Conservation (phyloP, 2,797 vertebrate species). For the Hapalemur alaotrensis region DNA sequence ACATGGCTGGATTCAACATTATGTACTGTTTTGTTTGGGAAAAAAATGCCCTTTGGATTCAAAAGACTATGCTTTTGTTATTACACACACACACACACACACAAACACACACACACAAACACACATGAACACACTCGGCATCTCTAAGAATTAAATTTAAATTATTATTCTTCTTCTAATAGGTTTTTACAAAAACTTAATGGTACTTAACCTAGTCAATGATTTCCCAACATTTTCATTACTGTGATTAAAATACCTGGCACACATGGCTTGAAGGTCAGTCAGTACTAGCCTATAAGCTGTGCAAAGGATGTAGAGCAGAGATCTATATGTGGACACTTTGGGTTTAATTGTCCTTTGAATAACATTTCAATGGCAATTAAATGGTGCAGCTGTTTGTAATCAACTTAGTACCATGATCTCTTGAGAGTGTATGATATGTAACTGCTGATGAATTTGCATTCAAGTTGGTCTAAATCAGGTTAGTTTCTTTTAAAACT, state of each 20-base stretch:
- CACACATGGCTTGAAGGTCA: conserved; percentile 71
- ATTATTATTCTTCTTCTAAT: not conserved
- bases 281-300: conserved; percentile 44
- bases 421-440: conserved; percentile 59
- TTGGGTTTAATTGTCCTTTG: conserved; percentile 44
- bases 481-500: conserved; percentile 61
- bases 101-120: conserved; percentile 51
- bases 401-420: conserved; percentile 59
- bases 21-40: conserved; percentile 56
- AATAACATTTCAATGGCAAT: conserved; percentile 66
- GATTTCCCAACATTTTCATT: conserved; percentile 55
- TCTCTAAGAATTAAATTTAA: conserved; percentile 42
- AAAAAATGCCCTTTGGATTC: conserved; percentile 71
- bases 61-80: conserved; percentile 45
- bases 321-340: not conserved
- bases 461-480: conserved; percentile 52
- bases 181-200: conserved; percentile 48
- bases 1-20: conserved; percentile 58
- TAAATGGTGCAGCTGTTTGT: conserved; percentile 69
- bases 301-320: not conserved
- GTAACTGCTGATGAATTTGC: conserved; percentile 55
- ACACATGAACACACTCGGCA: not conserved
- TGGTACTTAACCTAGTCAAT: conserved; percentile 57
- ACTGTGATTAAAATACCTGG: conserved; percentile 66
- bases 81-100: not conserved